Evolutionary conservation across 2,888 invertebrate genomes (phyloP), one percentile per base, ranked within the genome.

Genomic region (Chirona hameri): DNA sequence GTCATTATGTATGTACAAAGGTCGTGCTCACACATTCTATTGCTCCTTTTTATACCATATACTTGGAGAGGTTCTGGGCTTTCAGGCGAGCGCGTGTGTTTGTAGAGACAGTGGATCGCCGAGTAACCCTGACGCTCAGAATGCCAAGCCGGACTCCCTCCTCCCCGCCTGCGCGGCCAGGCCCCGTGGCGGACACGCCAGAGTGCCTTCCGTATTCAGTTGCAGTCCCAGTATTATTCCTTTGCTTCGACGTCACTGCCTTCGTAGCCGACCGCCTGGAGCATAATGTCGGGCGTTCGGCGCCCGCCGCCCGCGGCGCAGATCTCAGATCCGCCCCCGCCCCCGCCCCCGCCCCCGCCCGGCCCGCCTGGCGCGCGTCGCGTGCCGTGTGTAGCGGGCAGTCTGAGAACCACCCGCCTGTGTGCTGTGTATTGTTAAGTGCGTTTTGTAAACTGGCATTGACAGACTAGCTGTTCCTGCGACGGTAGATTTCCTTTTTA

Each of bases 1-100:
- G 76, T 76, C 76, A 76, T 76, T 76, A 76, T 76, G 76, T 76
- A 76, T 76, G 76, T 76, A 76, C 76, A 76, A 76, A 76, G 76
- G 76, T 46, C 76, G 46, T 76, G 76, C 76, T 76, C 76, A 76
- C 76, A 76, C 76, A 46, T 76, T 46, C 76, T 76, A 76, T 76
- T 76, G 76, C 76, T 76, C 76, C 76, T 76, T 76, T 76, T 76
- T 39, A 76, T 76, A 76, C 76, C 76, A 76, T 76, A 76, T 76
- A 76, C 76, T 76, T 76, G 76, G 46, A 76, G 46, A 76, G 46
- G 46, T 27, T 76, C 46, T 18, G 76, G 76, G 76, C 76, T 76
- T 76, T 76, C 76, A 76, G 76, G 76, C 76, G 76, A 46, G 76
- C 27, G 14, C 21, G 76, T 46, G 46, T 76, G 76, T 76, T 39